Percentiles rank a stretch among this genome's conserved stretches.
These are phyloP conservation scores for Argyresthia albistria DNA, from an alignment of 2,888 invertebrate species.

Conservation along the genomic window DNA sequence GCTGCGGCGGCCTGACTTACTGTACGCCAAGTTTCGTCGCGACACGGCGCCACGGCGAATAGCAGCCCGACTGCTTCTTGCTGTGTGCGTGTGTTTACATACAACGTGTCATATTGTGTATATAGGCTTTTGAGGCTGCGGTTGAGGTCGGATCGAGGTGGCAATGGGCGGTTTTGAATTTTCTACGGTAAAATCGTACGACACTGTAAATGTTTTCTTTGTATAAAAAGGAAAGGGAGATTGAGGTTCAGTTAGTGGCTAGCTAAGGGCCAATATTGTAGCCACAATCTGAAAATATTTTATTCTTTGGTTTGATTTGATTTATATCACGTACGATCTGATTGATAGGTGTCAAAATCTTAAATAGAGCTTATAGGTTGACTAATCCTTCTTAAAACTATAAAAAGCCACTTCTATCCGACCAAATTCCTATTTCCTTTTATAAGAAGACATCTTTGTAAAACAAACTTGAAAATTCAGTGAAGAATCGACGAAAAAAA, in stretches of 20 bases:
- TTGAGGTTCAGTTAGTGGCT: no score
- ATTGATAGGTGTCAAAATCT: no score
- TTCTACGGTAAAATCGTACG: no score
- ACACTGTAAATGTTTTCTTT: no score
- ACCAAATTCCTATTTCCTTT: slow-evolving; percentile 19
- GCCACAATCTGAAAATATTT: no score
- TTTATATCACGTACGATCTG: no score
- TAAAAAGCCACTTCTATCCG: no score
- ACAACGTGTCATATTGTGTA: neutral
- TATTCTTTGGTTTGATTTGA: no score
- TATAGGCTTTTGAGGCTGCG: neutral
- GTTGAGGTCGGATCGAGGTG: neutral
- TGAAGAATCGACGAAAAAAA: slow-evolving; percentile 16
- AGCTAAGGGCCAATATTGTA: no score
- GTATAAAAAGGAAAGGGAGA: no score
- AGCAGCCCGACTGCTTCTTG: slow-evolving; percentile 82
- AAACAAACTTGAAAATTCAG: slow-evolving; percentile 23
- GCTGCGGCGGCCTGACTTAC: slow-evolving; percentile 75
- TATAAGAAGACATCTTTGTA: slow-evolving; percentile 32
- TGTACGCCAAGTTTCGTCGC: slow-evolving; percentile 95
- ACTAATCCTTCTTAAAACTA: no score
- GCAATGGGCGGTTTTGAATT: neutral
- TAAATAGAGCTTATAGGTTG: no score
- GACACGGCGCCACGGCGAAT: slow-evolving; percentile 94
- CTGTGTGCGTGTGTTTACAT: slow-evolving; percentile 40